Percentiles rank a stretch among this genome's conserved stretches.
These are phyloP conservation scores for Amphibalanus amphitrite DNA, from an alignment of 1,140 invertebrate genomes.

Conservation along the genomic window DNA sequence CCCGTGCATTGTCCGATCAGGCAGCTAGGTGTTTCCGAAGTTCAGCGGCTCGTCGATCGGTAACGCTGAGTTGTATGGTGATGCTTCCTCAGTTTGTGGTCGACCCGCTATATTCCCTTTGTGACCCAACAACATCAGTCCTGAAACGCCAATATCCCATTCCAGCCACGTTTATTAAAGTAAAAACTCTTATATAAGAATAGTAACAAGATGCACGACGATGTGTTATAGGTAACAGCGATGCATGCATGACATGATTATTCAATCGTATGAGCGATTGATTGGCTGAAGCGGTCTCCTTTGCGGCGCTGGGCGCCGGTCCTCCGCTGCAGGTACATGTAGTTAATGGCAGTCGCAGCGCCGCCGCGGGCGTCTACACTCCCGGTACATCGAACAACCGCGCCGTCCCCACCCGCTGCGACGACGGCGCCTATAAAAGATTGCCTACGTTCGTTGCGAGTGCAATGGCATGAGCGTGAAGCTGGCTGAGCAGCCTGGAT, in stretches of 20 bases:
- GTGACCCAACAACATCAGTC: no score
- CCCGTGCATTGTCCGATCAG: no score
- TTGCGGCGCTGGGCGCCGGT: no score
- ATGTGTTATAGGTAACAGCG: no score
- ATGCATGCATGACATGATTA: no score
- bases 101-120: no score
- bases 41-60: no score
- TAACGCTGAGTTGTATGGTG: no score
- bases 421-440: background rate
- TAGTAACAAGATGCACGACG: background rate
- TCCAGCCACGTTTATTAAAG: background rate
- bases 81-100: no score
- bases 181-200: background rate
- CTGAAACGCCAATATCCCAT: background rate
- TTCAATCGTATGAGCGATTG: no score
- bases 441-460: background rate
- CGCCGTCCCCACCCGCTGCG: background rate
- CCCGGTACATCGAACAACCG: background rate
- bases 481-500: background rate
- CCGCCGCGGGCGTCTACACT: background rate
- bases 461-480: background rate
- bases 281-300: no score
- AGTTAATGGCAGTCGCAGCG: background rate
- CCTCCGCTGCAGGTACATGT: background rate
- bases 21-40: no score